These are phyloP conservation scores for Peromyscus californicus DNA, from an alignment of 2,113 vertebrate species.

Conservation along the genomic window DNA sequence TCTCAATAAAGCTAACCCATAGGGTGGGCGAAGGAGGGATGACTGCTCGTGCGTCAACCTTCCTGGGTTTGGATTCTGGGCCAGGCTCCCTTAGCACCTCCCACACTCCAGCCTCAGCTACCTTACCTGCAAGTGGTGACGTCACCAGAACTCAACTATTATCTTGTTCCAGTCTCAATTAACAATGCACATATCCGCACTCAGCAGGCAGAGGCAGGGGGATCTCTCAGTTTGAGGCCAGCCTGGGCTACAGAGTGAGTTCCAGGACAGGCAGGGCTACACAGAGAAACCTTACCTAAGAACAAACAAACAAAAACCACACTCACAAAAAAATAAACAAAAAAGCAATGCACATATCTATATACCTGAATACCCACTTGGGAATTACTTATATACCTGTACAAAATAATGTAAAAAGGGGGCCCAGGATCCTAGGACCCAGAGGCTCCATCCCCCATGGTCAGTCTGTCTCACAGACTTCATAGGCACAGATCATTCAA, in stretches of 20 bases:
- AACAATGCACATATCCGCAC: neutral
- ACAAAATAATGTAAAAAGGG: neutral
- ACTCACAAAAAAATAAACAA: neutral
- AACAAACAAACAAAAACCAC: neutral
- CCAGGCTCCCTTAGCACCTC: neutral
- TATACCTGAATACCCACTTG: neutral
- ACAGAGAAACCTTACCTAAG: neutral
- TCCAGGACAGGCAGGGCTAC: neutral
- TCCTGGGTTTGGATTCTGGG: constrained; percentile 8
- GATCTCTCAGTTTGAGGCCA: neutral
- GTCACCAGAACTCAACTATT: neutral
- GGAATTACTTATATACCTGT: neutral
- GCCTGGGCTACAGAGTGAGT: neutral
- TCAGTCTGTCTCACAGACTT: neutral
- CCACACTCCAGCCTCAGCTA: neutral
- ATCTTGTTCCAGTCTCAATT: neutral
- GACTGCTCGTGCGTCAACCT: neutral
- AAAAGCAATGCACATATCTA: neutral
- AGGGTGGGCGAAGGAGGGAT: neutral
- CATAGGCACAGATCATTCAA: neutral
- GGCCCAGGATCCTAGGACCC: neutral
- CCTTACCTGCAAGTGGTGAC: neutral
- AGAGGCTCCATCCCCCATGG: neutral
- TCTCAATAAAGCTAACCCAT: neutral
- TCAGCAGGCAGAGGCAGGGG: neutral